These are phyloP conservation scores for Bufotes viridis DNA, from an alignment of 2,797 vertebrate genomes.

Conservation along the genomic window DNA sequence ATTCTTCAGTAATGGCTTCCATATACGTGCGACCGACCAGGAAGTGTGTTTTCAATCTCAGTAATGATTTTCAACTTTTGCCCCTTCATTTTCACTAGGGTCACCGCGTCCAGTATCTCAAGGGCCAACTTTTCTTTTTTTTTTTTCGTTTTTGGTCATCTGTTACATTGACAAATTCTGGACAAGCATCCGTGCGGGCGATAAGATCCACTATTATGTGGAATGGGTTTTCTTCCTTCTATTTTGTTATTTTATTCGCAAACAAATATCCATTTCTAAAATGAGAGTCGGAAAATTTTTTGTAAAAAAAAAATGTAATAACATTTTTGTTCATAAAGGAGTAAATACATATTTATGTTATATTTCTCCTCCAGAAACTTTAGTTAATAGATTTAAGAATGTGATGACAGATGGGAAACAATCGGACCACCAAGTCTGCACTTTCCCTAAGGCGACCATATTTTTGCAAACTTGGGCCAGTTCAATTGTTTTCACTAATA, in stretches of 20 bases:
- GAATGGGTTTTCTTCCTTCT: background rate
- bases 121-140: background rate
- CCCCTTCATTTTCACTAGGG: background rate
- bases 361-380: background rate
- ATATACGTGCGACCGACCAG: background rate
- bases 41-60: slow-evolving; percentile 33
- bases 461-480: background rate
- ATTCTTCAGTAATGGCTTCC: slow-evolving; percentile 16
- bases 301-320: background rate
- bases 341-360: background rate
- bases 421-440: background rate
- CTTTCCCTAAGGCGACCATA: background rate
- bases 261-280: background rate
- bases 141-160: background rate
- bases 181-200: background rate
- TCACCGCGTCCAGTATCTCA: background rate
- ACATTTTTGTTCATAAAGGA: background rate
- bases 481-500: background rate
- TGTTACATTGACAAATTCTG: background rate
- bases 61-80: slow-evolving; percentile 35
- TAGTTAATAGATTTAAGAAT: background rate
- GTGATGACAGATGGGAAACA: slow-evolving; percentile 7
- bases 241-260: background rate
- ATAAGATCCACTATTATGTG: background rate
- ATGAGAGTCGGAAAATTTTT: background rate